Evolutionary conservation across 2,797 vertebrate species (phyloP).

Genomic region (Hipposideros larvatus): DNA sequence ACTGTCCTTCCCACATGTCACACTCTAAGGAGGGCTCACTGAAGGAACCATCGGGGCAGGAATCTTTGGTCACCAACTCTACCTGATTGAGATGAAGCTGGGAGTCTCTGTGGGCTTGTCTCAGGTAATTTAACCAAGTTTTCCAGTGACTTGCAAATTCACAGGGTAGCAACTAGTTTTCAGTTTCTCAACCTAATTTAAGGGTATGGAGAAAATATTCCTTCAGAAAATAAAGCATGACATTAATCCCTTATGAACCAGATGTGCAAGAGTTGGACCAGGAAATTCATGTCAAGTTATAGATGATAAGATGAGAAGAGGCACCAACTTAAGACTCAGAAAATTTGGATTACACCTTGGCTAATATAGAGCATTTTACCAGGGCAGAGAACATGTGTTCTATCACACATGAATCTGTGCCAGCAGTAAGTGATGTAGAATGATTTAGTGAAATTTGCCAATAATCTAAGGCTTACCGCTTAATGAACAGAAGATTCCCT

Average conservation of each 20-base stretch:
- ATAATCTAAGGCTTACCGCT: conserved; percentile 22
- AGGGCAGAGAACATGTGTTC: neutral
- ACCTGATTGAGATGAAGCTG: neutral
- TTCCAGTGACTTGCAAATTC: neutral
- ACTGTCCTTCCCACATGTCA: neutral
- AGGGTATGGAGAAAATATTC: neutral
- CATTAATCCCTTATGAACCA: neutral
- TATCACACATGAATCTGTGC: neutral
- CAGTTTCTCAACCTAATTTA: neutral
- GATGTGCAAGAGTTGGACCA: neutral
- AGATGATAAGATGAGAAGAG: neutral
- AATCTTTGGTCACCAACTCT: neutral
- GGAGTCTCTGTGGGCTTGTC: neutral
- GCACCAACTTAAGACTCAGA: conserved; percentile 23
- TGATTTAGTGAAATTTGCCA: conserved; percentile 59
- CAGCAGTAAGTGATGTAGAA: conserved; percentile 26
- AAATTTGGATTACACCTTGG: conserved; percentile 33
- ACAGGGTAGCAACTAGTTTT: neutral
- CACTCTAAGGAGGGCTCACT: neutral
- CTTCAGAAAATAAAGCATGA: neutral
- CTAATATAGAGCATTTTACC: neutral
- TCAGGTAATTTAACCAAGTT: neutral
- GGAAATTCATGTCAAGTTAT: neutral
- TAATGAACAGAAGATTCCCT: conserved; percentile 55
- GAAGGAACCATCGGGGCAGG: neutral